Evolutionary conservation across 2,888 invertebrate genomes (phyloP).

Genomic region (Torymus texanus): DNA sequence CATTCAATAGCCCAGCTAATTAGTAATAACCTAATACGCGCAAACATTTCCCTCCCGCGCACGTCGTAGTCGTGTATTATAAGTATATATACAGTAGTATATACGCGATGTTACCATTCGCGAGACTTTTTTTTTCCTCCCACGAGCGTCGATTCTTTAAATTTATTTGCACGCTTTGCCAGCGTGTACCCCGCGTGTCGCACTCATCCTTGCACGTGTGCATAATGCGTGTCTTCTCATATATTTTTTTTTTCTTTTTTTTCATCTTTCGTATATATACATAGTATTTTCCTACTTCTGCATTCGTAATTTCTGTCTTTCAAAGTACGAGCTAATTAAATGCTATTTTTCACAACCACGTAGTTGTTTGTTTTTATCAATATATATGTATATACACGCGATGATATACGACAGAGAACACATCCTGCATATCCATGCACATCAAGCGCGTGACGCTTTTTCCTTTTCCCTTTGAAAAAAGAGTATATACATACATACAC

Average conservation of each 20-base stretch:
- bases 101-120: not conserved
- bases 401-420: no score
- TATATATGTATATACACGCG: not conserved
- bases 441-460: no score
- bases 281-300: constrained; percentile 45
- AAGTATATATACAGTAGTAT: not conserved
- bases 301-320: constrained; percentile 40
- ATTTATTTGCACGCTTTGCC: constrained; percentile 14
- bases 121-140: constrained; percentile 6
- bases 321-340: constrained; percentile 30
- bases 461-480: no score
- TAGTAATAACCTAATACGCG: constrained; percentile 63
- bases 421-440: no score
- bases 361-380: constrained; percentile 10
- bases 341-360: not conserved
- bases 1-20: constrained; percentile 64
- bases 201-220: no score
- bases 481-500: no score
- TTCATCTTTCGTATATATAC: constrained; percentile 28
- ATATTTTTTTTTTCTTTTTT: constrained; percentile 52
- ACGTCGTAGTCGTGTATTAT: not conserved
- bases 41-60: constrained; percentile 49
- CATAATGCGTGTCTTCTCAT: constrained; percentile 34
- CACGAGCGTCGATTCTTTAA: constrained; percentile 14
- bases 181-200: constrained; percentile 20